phyloP scores from a whole-genome alignment of 1,140 invertebrate genomes.

The Cyphomyrmex costatus region DNA sequence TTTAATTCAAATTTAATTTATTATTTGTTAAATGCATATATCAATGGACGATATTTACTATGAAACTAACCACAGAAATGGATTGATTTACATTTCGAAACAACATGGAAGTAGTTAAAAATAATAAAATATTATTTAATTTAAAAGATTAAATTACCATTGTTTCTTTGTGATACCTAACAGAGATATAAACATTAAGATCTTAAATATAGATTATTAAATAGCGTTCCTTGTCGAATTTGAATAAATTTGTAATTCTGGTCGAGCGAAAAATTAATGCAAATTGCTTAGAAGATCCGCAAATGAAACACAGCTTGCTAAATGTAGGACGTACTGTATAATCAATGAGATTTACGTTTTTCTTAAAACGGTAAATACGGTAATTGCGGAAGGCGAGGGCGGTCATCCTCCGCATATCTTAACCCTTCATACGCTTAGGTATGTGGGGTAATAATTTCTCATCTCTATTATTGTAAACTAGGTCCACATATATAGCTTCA shows the following conservation, averaged over 20 bases:
- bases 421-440: background rate
- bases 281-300: background rate
- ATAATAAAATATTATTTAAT: too few relatives aligned
- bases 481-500: background rate
- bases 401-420: slow-evolving; percentile 14
- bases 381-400: slow-evolving; percentile 15
- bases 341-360: background rate
- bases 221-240: background rate
- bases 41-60: too few relatives aligned
- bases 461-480: slow-evolving; percentile 39
- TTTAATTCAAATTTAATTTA: too few relatives aligned
- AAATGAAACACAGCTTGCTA: background rate
- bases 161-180: background rate
- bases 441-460: slow-evolving; percentile 18
- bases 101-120: too few relatives aligned
- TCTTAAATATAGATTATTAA: background rate
- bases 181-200: background rate
- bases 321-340: background rate
- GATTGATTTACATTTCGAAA: too few relatives aligned
- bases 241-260: background rate
- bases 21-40: too few relatives aligned
- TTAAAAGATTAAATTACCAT: too few relatives aligned
- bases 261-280: slow-evolving; percentile 8
- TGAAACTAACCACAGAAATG: too few relatives aligned
- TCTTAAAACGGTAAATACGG: background rate